Conservation (phyloP, 2,797 vertebrate genomes). For the Xiphorhynchus erythropygius region DNA sequence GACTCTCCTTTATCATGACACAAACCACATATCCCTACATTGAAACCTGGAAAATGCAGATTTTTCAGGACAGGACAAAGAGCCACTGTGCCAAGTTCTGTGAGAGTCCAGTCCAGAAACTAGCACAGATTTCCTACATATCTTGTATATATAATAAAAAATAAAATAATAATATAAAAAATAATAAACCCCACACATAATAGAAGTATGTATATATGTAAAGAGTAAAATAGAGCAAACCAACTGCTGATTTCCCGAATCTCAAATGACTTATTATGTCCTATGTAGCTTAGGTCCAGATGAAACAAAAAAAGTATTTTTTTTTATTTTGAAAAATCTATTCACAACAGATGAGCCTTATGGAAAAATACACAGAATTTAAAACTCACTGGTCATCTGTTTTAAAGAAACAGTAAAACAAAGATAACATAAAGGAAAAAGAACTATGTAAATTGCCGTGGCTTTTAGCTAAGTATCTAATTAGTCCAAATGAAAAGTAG, state of each 20-base stretch:
- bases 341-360: not conserved
- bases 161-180: not conserved
- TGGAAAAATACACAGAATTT: not conserved
- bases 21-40: not conserved
- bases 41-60: not conserved
- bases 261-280: not conserved
- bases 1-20: not conserved
- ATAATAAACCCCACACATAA: not conserved
- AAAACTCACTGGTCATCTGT: not conserved
- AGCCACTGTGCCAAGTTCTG: not conserved
- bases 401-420: not conserved
- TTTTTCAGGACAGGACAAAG: not conserved
- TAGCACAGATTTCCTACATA: not conserved
- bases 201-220: not conserved
- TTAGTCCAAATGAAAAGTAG: slow-evolving; percentile 48
- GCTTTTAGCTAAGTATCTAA: slow-evolving; percentile 54
- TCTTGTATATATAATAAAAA: not conserved
- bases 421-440: slow-evolving; percentile 1
- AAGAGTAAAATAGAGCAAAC: not conserved
- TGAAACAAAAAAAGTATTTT: not conserved
- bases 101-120: not conserved
- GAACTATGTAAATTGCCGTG: not conserved
- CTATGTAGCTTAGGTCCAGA: not conserved
- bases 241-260: not conserved
- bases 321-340: not conserved